These are phyloP conservation scores for Cheilosia impressa DNA, from an alignment of 2,888 invertebrate species.

Conservation along the genomic window DNA sequence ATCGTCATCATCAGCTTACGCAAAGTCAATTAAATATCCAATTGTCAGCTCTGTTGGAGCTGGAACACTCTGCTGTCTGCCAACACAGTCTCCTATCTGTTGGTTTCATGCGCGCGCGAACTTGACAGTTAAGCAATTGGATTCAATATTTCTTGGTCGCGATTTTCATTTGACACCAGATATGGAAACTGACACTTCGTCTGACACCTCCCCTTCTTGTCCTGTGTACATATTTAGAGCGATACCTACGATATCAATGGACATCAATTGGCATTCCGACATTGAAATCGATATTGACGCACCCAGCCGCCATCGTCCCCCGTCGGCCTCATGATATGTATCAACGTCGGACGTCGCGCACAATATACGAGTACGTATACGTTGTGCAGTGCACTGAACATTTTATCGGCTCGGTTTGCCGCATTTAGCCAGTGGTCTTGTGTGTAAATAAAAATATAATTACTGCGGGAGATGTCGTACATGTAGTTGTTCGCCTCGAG, in stretches of 20 bases:
- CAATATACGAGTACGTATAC: background rate
- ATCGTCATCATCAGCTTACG: constrained; percentile 20
- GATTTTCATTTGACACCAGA: constrained; percentile 38
- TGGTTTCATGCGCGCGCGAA: constrained; percentile 25
- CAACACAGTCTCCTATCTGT: background rate
- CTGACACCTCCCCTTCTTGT: background rate
- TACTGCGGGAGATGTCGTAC: constrained; percentile 54
- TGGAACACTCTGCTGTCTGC: background rate
- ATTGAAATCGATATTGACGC: constrained; percentile 63
- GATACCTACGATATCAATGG: constrained; percentile 41
- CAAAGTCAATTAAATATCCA: constrained; percentile 40
- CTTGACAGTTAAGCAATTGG: constrained; percentile 64
- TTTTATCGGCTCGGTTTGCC: constrained; percentile 38
- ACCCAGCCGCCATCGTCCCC: background rate
- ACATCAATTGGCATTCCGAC: constrained; percentile 61
- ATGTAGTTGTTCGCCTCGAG: background rate
- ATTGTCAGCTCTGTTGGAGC: constrained; percentile 5
- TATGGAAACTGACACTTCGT: constrained; percentile 48
- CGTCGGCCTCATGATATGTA: background rate
- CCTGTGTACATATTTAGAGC: background rate
- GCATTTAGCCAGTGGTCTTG: constrained; percentile 37
- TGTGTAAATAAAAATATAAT: constrained; percentile 59
- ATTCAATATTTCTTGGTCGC: constrained; percentile 51
- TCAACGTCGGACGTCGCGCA: background rate
- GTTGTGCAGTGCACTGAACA: background rate